Base-by-base conservation (phyloP, 2,113 vertebrate species). In the Thalassoma bifasciatum region DNA sequence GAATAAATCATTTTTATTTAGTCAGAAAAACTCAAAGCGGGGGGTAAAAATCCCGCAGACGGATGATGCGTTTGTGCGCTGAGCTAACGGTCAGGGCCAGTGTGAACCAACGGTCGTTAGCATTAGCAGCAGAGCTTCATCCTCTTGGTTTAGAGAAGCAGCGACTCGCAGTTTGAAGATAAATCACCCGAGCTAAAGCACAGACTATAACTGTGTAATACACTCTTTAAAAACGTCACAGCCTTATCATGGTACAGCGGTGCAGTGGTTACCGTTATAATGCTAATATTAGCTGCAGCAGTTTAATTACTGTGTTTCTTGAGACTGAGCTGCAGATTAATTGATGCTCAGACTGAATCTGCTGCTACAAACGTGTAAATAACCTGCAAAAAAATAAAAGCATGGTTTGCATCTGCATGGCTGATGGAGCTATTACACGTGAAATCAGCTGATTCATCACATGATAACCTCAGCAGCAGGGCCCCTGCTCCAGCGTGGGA, bases 371-470 rank as follows among this genome's bases (percentile, higher is more conserved):
- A 21, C 26, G 16, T 51, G 51, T 19, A 51, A 40, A 10, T 2
- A 21, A 12, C 12, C 37, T 8, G 7, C 8, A n/a, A n/a, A n/a
- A n/a, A n/a, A n/a, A n/a, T 9, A 16, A 21, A 26, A 22, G 12
- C 36, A 24, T 2, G 13, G 10, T 12, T 60, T 49, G 26, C 11
- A 26, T 12, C 57, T 49, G 26, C 11, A 26, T 42, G 2, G 7
- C 44, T 37, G 38, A 62, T 63, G 0, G 38, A 62, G 70, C 68
- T 23, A 63, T 12, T 64, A 17, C 82, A 71, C 75, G 78, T 80
- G 78, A 83, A 86, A 89, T 66, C 86, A 89, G 83, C 86, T 85
- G 91, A 87, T 89, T 65, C 64, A 78, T 92, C 90, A 92, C 88
- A 86, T 90, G 91, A 65, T 61, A 42, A 57, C 50, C 10, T 5